These are phyloP conservation scores for Drosophila pandora DNA, from an alignment of 1,140 invertebrate species.

Conservation along the genomic window DNA sequence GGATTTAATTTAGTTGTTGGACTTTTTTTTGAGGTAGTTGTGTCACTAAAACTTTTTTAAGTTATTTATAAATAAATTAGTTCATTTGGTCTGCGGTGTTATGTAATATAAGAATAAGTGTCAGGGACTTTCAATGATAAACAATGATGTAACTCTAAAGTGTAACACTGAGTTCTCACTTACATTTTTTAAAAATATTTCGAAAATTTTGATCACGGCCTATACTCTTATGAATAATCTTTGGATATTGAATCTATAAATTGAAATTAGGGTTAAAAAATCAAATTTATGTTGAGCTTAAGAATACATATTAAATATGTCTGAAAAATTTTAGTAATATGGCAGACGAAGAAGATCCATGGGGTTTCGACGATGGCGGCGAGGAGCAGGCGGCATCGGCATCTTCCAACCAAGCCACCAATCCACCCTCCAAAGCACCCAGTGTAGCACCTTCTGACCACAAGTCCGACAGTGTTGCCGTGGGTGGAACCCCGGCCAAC, in stretches of 20 bases:
- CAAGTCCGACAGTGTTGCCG: constrained; percentile 72
- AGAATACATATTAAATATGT: not conserved
- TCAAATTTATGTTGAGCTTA: no score
- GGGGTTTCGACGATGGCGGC: constrained; percentile 74
- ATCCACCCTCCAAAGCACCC: constrained; percentile 28
- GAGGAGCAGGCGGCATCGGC: constrained; percentile 34
- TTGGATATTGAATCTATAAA: no score
- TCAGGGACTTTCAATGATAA: not conserved
- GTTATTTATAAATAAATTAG: not conserved
- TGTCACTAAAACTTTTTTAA: not conserved
- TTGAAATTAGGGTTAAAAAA: no score
- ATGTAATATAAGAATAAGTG: not conserved
- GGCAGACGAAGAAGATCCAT: constrained; percentile 83
- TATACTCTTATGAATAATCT: no score
- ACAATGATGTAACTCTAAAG: not conserved
- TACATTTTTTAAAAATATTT: not conserved
- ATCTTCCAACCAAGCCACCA: constrained; percentile 14
- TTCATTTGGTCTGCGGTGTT: not conserved
- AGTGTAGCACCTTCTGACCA: constrained; percentile 42
- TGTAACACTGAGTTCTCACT: not conserved
- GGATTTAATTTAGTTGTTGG: not conserved
- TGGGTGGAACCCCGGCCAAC: constrained; percentile 53
- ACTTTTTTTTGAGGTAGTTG: not conserved
- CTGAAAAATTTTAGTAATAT: constrained; percentile 50
- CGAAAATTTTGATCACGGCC: not conserved